phyloP scores from a whole-genome alignment of 2,113 vertebrate genomes.

The Cavia aperea region DNA sequence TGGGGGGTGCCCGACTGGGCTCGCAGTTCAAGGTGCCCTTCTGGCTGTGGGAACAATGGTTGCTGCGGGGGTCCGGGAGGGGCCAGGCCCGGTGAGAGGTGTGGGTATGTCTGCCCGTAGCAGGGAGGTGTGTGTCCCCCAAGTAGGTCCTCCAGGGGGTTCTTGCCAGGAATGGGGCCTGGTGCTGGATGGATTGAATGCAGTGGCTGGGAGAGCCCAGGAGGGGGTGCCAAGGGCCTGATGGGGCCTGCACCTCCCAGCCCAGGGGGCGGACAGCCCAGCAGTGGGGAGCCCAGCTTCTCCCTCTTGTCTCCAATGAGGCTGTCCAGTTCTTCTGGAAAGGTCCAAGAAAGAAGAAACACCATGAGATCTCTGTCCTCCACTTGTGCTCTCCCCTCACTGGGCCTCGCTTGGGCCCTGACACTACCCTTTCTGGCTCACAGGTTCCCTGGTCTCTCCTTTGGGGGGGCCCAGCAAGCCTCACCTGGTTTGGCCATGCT shows the following conservation, averaged over 20 bases:
- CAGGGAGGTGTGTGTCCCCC: constrained; percentile 70
- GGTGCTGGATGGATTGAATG: constrained; percentile 65
- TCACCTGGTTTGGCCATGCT: constrained; percentile 97
- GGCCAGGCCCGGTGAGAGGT: constrained; percentile 75
- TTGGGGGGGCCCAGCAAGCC: neutral
- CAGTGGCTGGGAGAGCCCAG: constrained; percentile 62
- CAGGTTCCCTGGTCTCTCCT: neutral
- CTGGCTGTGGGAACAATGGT: constrained; percentile 69
- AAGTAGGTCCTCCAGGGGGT: constrained; percentile 68
- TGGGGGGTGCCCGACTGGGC: constrained; percentile 73
- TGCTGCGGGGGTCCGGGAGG: constrained; percentile 72
- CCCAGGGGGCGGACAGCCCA: constrained; percentile 70
- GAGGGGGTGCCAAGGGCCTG: constrained; percentile 73
- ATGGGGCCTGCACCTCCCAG: constrained; percentile 59
- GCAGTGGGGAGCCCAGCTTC: constrained; percentile 74
- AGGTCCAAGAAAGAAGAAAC: constrained; percentile 42
- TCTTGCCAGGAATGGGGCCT: constrained; percentile 69
- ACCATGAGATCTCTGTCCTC: neutral
- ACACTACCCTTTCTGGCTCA: neutral
- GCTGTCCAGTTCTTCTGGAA: constrained; percentile 89
- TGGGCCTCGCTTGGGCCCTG: neutral
- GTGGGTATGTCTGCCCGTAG: constrained; percentile 77
- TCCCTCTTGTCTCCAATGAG: constrained; percentile 86
- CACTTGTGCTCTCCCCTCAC: neutral
- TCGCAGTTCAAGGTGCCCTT: constrained; percentile 73